Percentiles rank a stretch among this genome's conserved stretches.
These are phyloP conservation scores for Cyanoderma ruficeps DNA, from an alignment of 2,113 vertebrate genomes.

Conservation along the genomic window DNA sequence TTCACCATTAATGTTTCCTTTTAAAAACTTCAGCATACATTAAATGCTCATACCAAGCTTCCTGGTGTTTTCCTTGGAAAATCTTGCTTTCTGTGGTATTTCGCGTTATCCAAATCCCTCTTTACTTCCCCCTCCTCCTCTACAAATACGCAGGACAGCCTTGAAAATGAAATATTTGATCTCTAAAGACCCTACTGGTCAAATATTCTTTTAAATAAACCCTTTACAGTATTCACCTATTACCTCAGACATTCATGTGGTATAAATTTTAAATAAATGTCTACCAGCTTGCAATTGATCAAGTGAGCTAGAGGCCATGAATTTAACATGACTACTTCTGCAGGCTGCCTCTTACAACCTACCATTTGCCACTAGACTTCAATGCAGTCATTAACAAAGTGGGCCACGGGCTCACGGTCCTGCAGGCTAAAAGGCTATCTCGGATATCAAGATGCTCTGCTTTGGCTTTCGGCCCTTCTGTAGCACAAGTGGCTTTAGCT, in stretches of 20 bases:
- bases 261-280: slow-evolving; percentile 71
- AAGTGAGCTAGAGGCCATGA: slow-evolving; percentile 53
- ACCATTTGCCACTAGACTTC: slow-evolving; percentile 30
- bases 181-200: slow-evolving; percentile 64
- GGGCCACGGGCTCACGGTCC: background rate
- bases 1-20: slow-evolving; percentile 83
- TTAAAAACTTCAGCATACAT: slow-evolving; percentile 80
- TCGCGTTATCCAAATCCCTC: slow-evolving; percentile 73
- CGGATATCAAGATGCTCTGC: background rate
- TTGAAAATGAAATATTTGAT: slow-evolving; percentile 68
- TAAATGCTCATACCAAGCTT: slow-evolving; percentile 77
- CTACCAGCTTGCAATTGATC: slow-evolving; percentile 55
- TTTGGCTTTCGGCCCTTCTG: slow-evolving; percentile 17
- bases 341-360: background rate
- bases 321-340: slow-evolving; percentile 33
- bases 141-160: slow-evolving; percentile 37
- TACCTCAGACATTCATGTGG: slow-evolving; percentile 62
- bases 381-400: slow-evolving; percentile 20
- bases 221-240: slow-evolving; percentile 64
- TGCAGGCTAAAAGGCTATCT: slow-evolving; percentile 43
- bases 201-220: slow-evolving; percentile 69
- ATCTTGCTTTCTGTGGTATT: slow-evolving; percentile 79
- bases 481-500: slow-evolving; percentile 27
- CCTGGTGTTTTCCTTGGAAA: slow-evolving; percentile 82
- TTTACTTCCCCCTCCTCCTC: slow-evolving; percentile 59